A percentile compares a stretch with the other conserved stretches of the same genome.
These are phyloP conservation scores for Drosophila repletoides DNA, from an alignment of 1,140 invertebrate genomes.

Conservation along the genomic window DNA sequence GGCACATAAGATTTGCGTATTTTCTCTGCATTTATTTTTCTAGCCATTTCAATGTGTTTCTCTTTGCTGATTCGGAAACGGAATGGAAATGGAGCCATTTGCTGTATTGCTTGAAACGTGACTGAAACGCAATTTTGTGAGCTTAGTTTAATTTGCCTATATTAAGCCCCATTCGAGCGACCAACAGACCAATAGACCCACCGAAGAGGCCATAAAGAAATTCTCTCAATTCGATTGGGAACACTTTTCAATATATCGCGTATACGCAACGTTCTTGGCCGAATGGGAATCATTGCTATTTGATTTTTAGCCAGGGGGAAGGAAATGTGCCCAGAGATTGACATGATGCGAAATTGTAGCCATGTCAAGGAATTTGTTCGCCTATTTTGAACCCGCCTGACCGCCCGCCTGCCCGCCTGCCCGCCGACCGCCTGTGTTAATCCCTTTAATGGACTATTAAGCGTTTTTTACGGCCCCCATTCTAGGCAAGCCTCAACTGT, in stretches of 20 bases:
- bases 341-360: no score
- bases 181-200: background rate
- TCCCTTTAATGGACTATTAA: slow-evolving; percentile 81
- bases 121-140: slow-evolving; percentile 69
- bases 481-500: slow-evolving; percentile 45
- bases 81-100: slow-evolving; percentile 71
- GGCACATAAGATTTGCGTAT: background rate
- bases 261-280: slow-evolving; percentile 42
- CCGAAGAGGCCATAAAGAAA: slow-evolving; percentile 50
- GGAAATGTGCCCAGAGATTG: slow-evolving; percentile 9
- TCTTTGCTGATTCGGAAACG: slow-evolving; percentile 16
- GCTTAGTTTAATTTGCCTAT: slow-evolving; percentile 79
- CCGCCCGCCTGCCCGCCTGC: background rate
- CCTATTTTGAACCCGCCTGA: slow-evolving; percentile 23
- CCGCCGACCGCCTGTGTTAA: slow-evolving; percentile 55
- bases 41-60: slow-evolving; percentile 41
- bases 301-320: slow-evolving; percentile 50
- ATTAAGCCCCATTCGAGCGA: slow-evolving; percentile 41
- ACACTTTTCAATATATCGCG: slow-evolving; percentile 68
- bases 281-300: slow-evolving; percentile 29
- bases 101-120: slow-evolving; percentile 58
- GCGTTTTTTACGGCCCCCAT: slow-evolving; percentile 69
- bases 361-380: slow-evolving; percentile 65
- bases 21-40: slow-evolving; percentile 62
- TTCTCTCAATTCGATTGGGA: slow-evolving; percentile 14